Evolutionary conservation across 2,888 invertebrate genomes (phyloP).

Genomic region (Diadegma fenestrale): DNA sequence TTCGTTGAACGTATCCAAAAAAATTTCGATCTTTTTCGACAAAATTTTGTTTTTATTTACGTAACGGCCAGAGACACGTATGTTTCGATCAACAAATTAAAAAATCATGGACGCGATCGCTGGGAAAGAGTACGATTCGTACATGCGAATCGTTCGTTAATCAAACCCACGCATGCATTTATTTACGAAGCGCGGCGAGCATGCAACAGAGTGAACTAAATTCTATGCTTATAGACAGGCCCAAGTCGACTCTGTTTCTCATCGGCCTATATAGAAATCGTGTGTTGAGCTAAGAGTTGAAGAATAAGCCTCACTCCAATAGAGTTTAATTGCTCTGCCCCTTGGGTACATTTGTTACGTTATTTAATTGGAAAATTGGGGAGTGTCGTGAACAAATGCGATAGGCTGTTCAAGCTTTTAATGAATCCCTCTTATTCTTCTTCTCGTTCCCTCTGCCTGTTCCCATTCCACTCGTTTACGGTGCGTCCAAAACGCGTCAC

Average conservation of each 20-base stretch:
- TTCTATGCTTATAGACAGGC: neutral
- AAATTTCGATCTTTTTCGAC: no score
- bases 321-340: constrained; percentile 70
- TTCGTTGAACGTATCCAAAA: no score
- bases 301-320: constrained; percentile 54
- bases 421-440: constrained; percentile 76
- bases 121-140: constrained; percentile 6
- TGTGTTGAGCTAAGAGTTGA: constrained; percentile 41
- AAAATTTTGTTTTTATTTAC: neutral
- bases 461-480: constrained; percentile 24
- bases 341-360: constrained; percentile 77
- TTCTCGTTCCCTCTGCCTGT: neutral
- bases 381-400: constrained; percentile 79
- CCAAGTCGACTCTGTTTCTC: constrained; percentile 4
- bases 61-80: neutral
- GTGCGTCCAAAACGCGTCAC: constrained; percentile 75
- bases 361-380: constrained; percentile 79
- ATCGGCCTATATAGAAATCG: constrained; percentile 17
- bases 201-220: neutral
- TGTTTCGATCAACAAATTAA: neutral
- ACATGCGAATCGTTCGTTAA: constrained; percentile 38
- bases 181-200: neutral
- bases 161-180: constrained; percentile 14
- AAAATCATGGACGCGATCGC: neutral
- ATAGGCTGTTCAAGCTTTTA: constrained; percentile 76